Percentiles rank a stretch among this genome's conserved stretches.
Conservation (phyloP, 53 echinoderm and acorn worm species). For the Apostichopus leukothele region DNA sequence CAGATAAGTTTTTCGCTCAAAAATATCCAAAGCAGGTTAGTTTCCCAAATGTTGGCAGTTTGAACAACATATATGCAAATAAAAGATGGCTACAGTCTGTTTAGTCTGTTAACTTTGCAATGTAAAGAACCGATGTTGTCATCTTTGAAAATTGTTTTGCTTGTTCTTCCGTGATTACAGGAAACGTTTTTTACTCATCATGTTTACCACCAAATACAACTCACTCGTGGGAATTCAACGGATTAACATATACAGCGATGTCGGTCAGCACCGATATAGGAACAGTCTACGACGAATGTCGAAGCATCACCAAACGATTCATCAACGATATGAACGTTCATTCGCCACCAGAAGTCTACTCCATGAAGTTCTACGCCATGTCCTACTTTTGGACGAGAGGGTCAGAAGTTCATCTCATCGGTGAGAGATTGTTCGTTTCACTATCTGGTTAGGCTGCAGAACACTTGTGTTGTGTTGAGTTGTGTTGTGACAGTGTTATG, state of each 20-base stretch:
- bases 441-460: no score
- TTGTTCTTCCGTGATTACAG: slow-evolving; percentile 13
- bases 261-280: slow-evolving; percentile 47
- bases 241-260: slow-evolving; percentile 48
- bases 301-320: slow-evolving; percentile 38
- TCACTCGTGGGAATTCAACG: slow-evolving; percentile 74
- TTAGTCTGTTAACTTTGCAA: no score
- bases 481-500: no score
- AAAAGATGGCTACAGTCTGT: no score
- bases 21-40: no score
- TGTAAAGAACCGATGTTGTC: no score
- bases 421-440: slow-evolving; percentile 49
- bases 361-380: slow-evolving; percentile 65
- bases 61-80: no score
- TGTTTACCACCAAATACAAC: slow-evolving; percentile 66
- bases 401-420: slow-evolving; percentile 64
- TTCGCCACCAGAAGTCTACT: slow-evolving; percentile 62
- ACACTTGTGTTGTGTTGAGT: no score
- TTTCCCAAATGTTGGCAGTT: no score
- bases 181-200: slow-evolving; percentile 48
- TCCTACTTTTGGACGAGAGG: slow-evolving; percentile 79
- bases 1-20: no score
- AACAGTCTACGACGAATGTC: slow-evolving; percentile 57
- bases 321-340: slow-evolving; percentile 45
- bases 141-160: neutral